Evolutionary conservation across 2,113 vertebrate species (phyloP), one percentile per base, ranked within the genome.

Genomic region (Clupea harengus): DNA sequence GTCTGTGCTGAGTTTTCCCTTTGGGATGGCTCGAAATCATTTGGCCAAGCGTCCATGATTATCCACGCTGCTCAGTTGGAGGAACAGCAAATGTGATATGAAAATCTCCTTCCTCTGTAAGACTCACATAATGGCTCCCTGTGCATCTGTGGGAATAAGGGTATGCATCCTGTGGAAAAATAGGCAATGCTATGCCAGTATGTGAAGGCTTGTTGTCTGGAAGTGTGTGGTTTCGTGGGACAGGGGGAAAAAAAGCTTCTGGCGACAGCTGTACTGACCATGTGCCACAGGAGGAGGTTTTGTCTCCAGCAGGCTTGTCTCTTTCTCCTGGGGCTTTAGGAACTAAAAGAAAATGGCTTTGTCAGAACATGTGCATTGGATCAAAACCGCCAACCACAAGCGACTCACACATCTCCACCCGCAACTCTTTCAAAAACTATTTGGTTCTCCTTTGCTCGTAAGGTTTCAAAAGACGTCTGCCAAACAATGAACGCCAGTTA

Each of bases 91-190:
- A 89, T n/a, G 47, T 83, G 47, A 75, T 87, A 87, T 45, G 83
- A 85, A 82, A 87, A 57, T 52, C 50, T 84, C 75, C 28, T 45
- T 22, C 46, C 82, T 17, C 72, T 91, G 20, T 88, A 18, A 88
- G 67, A 39, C 90, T 60, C 87, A n/a, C 90, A 72, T 84, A 87
- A 90, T 86, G 83, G 86, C 50, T 57, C 60, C 80, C 85, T 85
- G 84, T 78, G 72, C 28, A 28, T 78, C 32, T 78, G 72, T 88
- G 54, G 85, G 84, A 83, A 84, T 83, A 82, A 86, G 82, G 45
- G 45, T 45, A 67, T 83, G 49, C 47, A 83, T 87, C 84, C 82
- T 85, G 80, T 91, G 91, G 91, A 92, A 94, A 93, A 78, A 91
- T n/a, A 82, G 67, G 28, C 84, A 85, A 17, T 44, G 84, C 81